These are phyloP conservation scores for Bettongia penicillata DNA, from an alignment of 2,113 vertebrate genomes.

Conservation along the genomic window DNA sequence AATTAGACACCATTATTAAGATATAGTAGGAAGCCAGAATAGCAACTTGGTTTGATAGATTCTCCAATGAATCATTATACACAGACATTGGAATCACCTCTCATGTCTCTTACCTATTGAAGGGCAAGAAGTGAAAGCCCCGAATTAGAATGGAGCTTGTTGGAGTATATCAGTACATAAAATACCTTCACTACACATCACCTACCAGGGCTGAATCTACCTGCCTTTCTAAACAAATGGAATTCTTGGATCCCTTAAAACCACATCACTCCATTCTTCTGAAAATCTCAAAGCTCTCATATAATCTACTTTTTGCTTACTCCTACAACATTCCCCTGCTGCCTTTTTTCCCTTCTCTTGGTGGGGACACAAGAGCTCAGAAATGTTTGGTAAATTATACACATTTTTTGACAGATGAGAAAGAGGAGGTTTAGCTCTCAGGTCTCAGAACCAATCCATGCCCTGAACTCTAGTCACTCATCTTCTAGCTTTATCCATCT, in stretches of 20 bases:
- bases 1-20: background rate
- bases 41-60: background rate
- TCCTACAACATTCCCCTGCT: background rate
- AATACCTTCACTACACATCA: background rate
- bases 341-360: background rate
- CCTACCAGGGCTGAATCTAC: background rate
- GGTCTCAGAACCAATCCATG: background rate
- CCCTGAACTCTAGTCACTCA: background rate
- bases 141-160: accelerated
- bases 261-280: background rate
- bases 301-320: background rate
- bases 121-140: background rate
- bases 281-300: background rate
- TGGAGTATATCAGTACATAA: background rate
- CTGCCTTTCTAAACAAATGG: background rate
- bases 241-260: background rate
- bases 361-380: background rate
- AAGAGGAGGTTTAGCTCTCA: background rate
- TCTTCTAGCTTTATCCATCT: background rate
- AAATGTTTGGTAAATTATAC: background rate
- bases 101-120: background rate
- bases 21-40: background rate
- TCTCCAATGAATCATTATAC: background rate
- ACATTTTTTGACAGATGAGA: background rate
- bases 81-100: background rate